These are phyloP conservation scores for Hypena proboscidalis DNA, from an alignment of 2,888 invertebrate genomes.

Conservation along the genomic window DNA sequence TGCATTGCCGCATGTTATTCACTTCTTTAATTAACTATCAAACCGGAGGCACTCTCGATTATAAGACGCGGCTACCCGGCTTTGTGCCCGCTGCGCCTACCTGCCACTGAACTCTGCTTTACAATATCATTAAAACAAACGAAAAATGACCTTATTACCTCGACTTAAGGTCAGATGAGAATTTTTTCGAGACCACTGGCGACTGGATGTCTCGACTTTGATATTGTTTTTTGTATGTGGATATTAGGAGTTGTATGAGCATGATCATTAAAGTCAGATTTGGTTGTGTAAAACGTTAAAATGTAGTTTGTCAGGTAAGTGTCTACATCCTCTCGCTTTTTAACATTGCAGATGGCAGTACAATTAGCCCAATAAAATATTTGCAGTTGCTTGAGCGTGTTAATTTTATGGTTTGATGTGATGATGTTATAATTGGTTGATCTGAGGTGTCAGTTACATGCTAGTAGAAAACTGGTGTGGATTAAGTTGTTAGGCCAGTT, in stretches of 20 bases:
- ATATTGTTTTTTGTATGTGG: conserved; percentile 67
- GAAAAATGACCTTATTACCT: conserved; percentile 50
- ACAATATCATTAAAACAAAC: conserved; percentile 44
- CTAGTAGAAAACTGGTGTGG: conserved; percentile 11
- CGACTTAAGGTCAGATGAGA: conserved; percentile 45
- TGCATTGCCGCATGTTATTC: conserved; percentile 78
- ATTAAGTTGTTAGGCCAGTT: conserved; percentile 5
- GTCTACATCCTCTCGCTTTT: conserved; percentile 43
- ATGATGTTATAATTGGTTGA: conserved; percentile 36
- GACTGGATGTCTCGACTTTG: conserved; percentile 78
- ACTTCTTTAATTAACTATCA: conserved; percentile 84
- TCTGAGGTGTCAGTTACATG: conserved; percentile 23
- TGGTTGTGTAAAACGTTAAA: conserved; percentile 55
- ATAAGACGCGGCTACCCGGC: conserved; percentile 78
- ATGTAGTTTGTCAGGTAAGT: conserved; percentile 50
- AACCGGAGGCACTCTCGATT: conserved; percentile 80
- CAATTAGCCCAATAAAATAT: conserved; percentile 38
- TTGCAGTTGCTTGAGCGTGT: conserved; percentile 23
- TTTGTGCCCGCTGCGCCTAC: conserved; percentile 70
- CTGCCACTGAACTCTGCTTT: conserved; percentile 51
- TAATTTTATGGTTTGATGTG: conserved; percentile 27
- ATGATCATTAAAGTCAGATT: conserved; percentile 61
- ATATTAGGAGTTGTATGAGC: conserved; percentile 61
- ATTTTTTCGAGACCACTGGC: conserved; percentile 50
- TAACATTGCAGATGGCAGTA: conserved; percentile 35